phyloP scores from a whole-genome alignment of 2,797 vertebrate genomes.

The Accipiter fasciatus region DNA sequence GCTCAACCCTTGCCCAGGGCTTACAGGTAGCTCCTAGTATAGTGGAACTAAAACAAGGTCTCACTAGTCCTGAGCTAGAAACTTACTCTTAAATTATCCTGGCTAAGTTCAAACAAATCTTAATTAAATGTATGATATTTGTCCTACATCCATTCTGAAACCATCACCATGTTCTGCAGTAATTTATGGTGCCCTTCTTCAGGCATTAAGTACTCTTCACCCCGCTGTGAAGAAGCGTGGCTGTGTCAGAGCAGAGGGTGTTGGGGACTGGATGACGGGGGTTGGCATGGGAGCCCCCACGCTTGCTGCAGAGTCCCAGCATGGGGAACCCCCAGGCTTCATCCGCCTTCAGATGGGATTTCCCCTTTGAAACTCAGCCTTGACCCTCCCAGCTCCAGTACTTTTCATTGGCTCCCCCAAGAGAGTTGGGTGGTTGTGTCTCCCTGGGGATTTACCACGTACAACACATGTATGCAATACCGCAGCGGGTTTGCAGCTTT shows the following conservation, averaged over 20 bases:
- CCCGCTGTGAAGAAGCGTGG: not conserved
- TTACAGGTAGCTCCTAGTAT: accelerated
- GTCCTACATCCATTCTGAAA: not conserved
- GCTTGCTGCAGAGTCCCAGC: not conserved
- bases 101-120: not conserved
- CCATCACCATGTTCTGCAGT: not conserved
- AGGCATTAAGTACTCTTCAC: not conserved
- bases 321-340: not conserved
- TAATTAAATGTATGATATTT: not conserved
- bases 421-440: not conserved
- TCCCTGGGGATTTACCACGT: not conserved
- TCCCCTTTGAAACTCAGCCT: not conserved
- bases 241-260: not conserved
- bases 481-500: accelerated
- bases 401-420: not conserved
- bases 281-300: accelerated
- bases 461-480: not conserved
- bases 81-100: not conserved
- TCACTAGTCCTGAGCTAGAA: not conserved
- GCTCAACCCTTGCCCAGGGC: not conserved
- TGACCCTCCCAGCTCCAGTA: not conserved
- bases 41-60: not conserved
- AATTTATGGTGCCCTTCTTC: not conserved
- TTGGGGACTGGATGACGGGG: accelerated
- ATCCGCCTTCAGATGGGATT: not conserved